phyloP scores from a whole-genome alignment of 2,888 invertebrate genomes.

The Dryococelus australis region DNA sequence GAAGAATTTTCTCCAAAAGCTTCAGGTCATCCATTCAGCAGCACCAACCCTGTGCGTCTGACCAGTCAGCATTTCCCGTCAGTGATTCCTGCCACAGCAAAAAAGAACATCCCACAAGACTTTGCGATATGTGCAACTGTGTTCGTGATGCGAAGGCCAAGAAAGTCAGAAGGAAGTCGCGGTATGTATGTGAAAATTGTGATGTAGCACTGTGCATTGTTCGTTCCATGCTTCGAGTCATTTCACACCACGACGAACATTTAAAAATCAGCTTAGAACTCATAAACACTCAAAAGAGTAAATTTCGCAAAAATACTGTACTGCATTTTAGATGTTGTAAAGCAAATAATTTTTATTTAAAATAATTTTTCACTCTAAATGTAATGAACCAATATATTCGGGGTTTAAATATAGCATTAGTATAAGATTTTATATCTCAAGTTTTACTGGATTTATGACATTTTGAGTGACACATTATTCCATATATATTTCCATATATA shows the following conservation, averaged over 20 bases:
- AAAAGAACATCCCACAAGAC: not conserved
- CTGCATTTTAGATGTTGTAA: no score
- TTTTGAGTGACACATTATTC: no score
- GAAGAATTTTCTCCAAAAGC: not conserved
- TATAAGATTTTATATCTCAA: no score
- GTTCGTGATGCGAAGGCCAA: not conserved
- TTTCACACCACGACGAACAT: not conserved
- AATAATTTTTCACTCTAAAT: no score
- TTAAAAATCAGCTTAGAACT: no score
- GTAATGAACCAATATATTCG: no score
- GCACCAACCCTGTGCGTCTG: conserved; percentile 10
- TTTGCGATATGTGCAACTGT: not conserved
- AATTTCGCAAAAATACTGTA: no score
- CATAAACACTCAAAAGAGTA: no score
- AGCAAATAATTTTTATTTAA: no score
- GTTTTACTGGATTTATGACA: no score
- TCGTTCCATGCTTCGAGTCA: conserved; percentile 12
- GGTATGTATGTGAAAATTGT: not conserved
- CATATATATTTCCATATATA: no score
- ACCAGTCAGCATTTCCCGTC: conserved; percentile 25
- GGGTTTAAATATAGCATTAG: no score
- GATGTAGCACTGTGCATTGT: not conserved
- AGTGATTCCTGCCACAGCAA: not conserved
- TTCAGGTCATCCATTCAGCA: conserved; percentile 2
- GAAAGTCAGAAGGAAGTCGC: conserved; percentile 2